Evolutionary conservation across 2,888 invertebrate species (phyloP).

Genomic region (Acronicta aceris): DNA sequence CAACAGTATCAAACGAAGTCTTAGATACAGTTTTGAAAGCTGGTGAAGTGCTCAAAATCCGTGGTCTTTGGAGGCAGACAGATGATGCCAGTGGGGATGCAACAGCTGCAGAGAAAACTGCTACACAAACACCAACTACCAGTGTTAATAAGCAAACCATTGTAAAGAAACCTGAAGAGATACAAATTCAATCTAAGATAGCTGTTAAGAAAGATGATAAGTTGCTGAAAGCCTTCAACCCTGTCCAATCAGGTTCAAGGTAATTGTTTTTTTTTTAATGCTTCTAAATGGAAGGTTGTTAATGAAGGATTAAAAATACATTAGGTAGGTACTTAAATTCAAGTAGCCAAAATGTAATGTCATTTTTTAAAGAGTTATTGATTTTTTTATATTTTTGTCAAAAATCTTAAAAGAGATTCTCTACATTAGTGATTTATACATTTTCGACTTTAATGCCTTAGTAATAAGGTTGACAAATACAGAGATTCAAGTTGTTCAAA

Average conservation of each 20-base stretch:
- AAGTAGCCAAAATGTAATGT: too few species aligned
- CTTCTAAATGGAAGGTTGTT: too few species aligned
- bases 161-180: constrained; percentile 75
- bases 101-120: constrained; percentile 71
- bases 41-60: constrained; percentile 94
- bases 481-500: too few species aligned
- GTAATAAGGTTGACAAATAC: too few species aligned
- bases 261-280: constrained; percentile 35
- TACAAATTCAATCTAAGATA: constrained; percentile 69
- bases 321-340: too few species aligned
- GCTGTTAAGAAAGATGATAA: constrained; percentile 87
- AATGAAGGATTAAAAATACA: too few species aligned
- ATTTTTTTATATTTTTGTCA: too few species aligned
- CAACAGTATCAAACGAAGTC: constrained; percentile 95
- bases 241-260: constrained; percentile 77
- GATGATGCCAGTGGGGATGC: constrained; percentile 80
- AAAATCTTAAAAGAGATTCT: too few species aligned
- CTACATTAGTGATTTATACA: too few species aligned
- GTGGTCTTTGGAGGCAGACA: constrained; percentile 93
- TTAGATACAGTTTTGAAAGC: constrained; percentile 94
- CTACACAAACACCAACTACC: constrained; percentile 60
- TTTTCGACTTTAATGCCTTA: too few species aligned
- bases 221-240: constrained; percentile 79
- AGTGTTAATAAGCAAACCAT: constrained; percentile 70
- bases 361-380: too few species aligned